Base-by-base conservation (phyloP, 2,113 vertebrate species). In the Alexandromys fortis region DNA sequence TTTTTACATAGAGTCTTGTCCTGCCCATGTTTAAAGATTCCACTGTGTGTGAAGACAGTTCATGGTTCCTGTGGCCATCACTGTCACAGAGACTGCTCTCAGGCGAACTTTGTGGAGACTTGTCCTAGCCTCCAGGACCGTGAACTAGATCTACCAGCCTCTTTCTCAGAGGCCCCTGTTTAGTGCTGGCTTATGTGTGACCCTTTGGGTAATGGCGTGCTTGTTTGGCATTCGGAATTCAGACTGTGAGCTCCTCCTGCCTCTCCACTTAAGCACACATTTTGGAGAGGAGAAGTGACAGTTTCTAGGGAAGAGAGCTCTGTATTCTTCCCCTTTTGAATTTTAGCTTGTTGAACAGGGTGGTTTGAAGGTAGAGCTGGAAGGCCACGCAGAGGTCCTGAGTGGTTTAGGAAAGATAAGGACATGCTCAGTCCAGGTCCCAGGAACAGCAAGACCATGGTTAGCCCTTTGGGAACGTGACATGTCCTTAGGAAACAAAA, bases 161-260 rank as follows among this genome's bases (percentile, higher is more conserved):
- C 3, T 1, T 49, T 61, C 49, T 0, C 2, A 8, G 65, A 61
- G 38, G 9, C 55, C n/a, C 63, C 19, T 19, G 0, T 17, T n/a
- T 7, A 49, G 86, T 0, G 10, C 91, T 61, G 13, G 2, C 30
- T 67, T 61, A 38, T 68, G n/a, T 0, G 12, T 89, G 96, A 61
- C 68, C 86, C 58, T 88, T 70, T 81, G 30, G 88, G 22, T 72
- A 10, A 67, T 52, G 65, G 81, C 76, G 0, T 85, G 42, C 89
- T 68, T 82, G 5, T 81, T 75, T 81, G 85, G 72, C 73, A 61
- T 89, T 91, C 61, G 42, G 58, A 42, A 42, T 92, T 49, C 49
- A n/a, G 28, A 82, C 26, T 83, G 89, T 81, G 91, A 96, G 49
- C 55, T 89, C 77, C 90, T 94, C 91, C 72, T 86, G 91, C 52